Conservation (phyloP, 2,113 vertebrate genomes). For the Crypturellus undulatus region DNA sequence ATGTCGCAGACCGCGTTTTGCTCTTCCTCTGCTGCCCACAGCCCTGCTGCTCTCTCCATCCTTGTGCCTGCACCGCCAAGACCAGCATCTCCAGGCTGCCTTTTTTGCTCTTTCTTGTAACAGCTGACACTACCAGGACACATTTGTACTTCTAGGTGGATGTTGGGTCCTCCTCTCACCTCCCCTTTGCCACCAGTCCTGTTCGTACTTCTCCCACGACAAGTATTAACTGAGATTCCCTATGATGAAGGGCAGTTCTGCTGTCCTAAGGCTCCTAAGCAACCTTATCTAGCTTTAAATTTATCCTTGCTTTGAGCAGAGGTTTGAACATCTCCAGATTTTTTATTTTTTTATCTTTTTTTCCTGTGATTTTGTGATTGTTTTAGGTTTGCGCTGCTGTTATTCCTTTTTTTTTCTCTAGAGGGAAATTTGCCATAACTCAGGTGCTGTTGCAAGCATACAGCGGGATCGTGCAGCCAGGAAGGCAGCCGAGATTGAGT, state of each 20-base stretch:
- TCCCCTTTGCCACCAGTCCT: not conserved
- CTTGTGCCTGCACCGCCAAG: not conserved
- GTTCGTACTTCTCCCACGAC: no score
- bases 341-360: not conserved
- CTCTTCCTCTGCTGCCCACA: not conserved
- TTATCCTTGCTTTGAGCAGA: not conserved
- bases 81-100: not conserved
- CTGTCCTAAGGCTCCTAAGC: no score
- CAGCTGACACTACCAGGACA: not conserved
- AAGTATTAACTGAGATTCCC: no score
- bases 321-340: not conserved
- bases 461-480: not conserved
- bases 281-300: not conserved
- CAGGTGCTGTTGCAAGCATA: accelerated
- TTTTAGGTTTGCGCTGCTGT: not conserved
- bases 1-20: not conserved
- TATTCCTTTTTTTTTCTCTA: not conserved
- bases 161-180: not conserved
- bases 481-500: not conserved
- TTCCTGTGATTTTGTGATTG: not conserved
- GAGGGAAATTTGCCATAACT: not conserved
- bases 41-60: not conserved
- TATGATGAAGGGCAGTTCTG: no score
- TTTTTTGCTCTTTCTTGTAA: not conserved
- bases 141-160: not conserved